phyloP scores from a whole-genome alignment of 2,888 invertebrate species.

The Petrolisthes manimaculis region DNA sequence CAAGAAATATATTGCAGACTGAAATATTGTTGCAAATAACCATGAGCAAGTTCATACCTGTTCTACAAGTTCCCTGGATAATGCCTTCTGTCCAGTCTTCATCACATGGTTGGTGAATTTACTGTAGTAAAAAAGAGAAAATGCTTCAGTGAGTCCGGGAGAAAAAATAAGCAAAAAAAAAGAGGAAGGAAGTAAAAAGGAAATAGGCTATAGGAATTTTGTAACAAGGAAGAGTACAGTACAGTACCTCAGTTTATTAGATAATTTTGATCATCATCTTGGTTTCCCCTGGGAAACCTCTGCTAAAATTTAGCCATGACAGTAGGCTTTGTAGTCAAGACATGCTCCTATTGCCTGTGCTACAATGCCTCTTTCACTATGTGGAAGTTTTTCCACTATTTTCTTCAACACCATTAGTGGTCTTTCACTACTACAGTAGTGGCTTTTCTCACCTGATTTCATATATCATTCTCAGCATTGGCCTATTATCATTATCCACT shows the following conservation, averaged over 20 bases:
- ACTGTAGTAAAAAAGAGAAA: slow-evolving; percentile 2
- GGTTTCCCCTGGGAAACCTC: background rate
- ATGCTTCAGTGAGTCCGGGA: background rate
- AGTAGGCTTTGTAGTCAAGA: no score
- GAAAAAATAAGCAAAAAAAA: background rate
- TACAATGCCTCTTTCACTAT: no score
- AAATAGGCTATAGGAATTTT: background rate
- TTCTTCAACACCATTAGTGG: no score
- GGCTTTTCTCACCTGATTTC: no score
- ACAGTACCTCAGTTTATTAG: background rate
- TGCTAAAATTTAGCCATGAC: no score
- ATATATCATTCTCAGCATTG: no score
- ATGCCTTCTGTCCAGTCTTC: slow-evolving; percentile 23
- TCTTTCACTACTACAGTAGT: no score
- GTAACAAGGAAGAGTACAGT: background rate
- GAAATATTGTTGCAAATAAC: no score
- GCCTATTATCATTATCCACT: no score
- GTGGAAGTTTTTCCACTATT: no score
- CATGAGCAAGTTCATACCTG: slow-evolving; percentile 2
- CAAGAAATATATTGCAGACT: no score
- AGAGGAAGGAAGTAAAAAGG: background rate
- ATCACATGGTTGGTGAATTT: slow-evolving; percentile 41
- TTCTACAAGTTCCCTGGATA: slow-evolving; percentile 29
- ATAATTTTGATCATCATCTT: background rate
- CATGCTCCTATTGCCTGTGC: no score